Percentiles rank a stretch among this genome's conserved stretches.
Evolutionary conservation across 2,113 vertebrate species (phyloP).

Genomic region (Sminthopsis crassicaudata): DNA sequence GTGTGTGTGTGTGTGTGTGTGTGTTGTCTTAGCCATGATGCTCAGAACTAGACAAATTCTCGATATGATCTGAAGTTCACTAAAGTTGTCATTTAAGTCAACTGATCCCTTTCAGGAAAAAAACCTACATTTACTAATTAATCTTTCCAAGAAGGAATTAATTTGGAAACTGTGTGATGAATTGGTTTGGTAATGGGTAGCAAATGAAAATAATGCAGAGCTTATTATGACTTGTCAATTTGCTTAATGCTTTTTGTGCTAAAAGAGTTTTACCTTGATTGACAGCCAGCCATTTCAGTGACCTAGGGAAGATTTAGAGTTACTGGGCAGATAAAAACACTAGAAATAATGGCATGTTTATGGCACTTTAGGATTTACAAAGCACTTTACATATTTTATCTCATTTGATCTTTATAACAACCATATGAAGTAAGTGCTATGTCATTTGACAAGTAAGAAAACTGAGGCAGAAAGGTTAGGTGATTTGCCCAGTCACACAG

Average conservation of each 20-base stretch:
- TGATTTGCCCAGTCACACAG: neutral
- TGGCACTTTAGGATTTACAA: neutral
- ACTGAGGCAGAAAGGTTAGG: neutral
- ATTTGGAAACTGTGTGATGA: neutral
- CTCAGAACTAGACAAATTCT: neutral
- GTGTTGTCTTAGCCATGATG: neutral
- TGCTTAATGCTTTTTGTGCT: neutral
- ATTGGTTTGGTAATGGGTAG: neutral
- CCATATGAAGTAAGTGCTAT: neutral
- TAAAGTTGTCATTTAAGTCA: neutral
- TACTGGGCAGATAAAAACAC: neutral
- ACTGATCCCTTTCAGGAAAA: neutral
- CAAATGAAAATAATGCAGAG: neutral
- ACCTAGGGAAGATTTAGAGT: neutral
- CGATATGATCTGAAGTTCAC: neutral
- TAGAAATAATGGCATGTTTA: neutral
- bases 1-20: too few species aligned
- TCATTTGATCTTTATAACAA: too few species aligned
- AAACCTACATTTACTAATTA: neutral
- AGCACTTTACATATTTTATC: neutral
- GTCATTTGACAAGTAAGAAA: neutral
- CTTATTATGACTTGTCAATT: neutral
- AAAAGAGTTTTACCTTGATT: neutral
- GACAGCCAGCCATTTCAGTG: neutral
- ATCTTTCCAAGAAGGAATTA: neutral